Conservation (phyloP, 2,113 vertebrate species). For the Neogale vison region DNA sequence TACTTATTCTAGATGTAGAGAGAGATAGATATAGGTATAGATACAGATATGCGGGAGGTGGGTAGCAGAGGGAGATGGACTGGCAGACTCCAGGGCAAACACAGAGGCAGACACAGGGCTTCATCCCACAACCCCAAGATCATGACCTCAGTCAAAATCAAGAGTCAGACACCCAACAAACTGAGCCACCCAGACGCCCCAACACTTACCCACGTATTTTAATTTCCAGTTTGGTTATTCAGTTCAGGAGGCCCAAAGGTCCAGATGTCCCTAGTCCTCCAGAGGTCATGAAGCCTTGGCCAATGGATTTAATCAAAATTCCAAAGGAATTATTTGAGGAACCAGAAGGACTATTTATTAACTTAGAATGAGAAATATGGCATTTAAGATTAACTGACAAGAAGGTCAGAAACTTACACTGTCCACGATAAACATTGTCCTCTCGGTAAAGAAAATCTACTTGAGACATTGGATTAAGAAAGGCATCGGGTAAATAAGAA, state of each 20-base stretch:
- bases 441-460: conserved; percentile 29
- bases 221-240: neutral
- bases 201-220: neutral
- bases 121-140: neutral
- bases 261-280: neutral
- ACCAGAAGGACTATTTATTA: conserved; percentile 24
- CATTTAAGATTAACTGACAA: conserved; percentile 29
- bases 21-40: neutral
- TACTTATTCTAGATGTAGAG: neutral
- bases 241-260: neutral
- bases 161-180: neutral
- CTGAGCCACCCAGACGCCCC: neutral
- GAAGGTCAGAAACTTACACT: neutral
- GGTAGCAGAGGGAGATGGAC: neutral
- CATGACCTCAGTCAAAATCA: neutral
- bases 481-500: neutral
- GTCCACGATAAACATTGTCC: neutral
- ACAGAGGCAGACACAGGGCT: rapidly evolving
- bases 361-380: conserved; percentile 33
- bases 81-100: neutral
- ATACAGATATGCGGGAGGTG: neutral
- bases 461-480: conserved; percentile 28
- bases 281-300: neutral
- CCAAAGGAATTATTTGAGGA: conserved; percentile 31
- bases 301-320: conserved; percentile 31